Evolutionary conservation across 2,797 vertebrate species (phyloP), one percentile per base, ranked within the genome.

Genomic region (Sebastes oblongus): DNA sequence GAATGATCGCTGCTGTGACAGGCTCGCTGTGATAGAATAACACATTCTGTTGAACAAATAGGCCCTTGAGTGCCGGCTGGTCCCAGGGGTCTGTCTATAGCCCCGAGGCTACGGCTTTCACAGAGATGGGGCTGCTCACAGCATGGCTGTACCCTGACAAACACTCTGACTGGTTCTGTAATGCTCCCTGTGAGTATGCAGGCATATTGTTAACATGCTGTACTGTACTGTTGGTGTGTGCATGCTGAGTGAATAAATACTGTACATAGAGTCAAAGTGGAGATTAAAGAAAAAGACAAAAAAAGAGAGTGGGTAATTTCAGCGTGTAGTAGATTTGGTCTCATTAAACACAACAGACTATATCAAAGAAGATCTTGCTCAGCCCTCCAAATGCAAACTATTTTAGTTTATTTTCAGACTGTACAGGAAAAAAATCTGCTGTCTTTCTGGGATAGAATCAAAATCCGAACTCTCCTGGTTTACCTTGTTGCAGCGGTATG

Each of bases 31-130:
- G 95, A 95, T 94, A 94, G 94, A 96, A 95, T 94, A 96, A 94
- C 94, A 95, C 95, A 96, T 96, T 96, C 90, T 95, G 94, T 95
- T 95, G 93, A 96, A 95, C 95, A 96, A 96, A 96, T 95, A 96
- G 96, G 92, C 96, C 94, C 94, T 93, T 94, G 94, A 95, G 95
- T 95, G 94, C 93, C 39, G 84, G 80, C 83, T 88, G 91, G 94
- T 95, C 95, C 95, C 94, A 89, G 91, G 95, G 94, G 95, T 95
- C 91, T 92, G 93, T 92, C 93, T 94, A 91, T 83, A 94, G 94
- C 94, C 96, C 94, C 29, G 81, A 93, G 95, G 93, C 95, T 93
- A 80, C 83, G 88, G 91, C 92, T 93, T 93, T 93, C 91, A 93
- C 83, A 92, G 92, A 92, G 91, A 94, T 91, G 91, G 90, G 90